Evolutionary conservation across 2,888 invertebrate species (phyloP), one percentile per base, ranked within the genome.

Genomic region (Drosophila barbarae): DNA sequence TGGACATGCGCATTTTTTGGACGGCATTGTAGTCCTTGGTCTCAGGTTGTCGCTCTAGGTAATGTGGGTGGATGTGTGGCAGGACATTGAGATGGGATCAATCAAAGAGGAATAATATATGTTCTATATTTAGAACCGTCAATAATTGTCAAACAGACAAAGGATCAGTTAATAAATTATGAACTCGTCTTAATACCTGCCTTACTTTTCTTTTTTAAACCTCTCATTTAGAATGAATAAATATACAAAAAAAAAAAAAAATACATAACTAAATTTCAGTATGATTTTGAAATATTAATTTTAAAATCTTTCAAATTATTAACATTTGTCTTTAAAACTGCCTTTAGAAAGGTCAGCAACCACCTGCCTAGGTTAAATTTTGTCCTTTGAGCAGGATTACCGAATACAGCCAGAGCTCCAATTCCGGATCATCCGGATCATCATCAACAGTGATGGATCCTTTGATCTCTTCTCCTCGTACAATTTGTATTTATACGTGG

Each of bases 1-100:
- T 51, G 61, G 46, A 71, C 84, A 81, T 81, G 85, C 81, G 85
- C 84, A 30, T 38, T 54, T 53, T 57, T 63, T 34, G 42, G 28
- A 26, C 51, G 18, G 23, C 23, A 34, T 38, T 39, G 32, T 59
- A 26, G 44, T 60, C 23, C 47, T 32, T 26, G 50, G 32, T 42
- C 47, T 52, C 34, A 36, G 21, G 35, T 32, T 26, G 38, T 23
- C 23, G 42, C 44, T 46, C 32, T 32, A 30, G 36, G 26, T 59
- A 59, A 58, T 46, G 44, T 59, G 44, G 59, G 59, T 32, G 44
- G 58, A 46, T 38, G 9, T 59, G 6, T 9, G 54, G 36, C 21
- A 30, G 28, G 55, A 53, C 21, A 36, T 55, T 21, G 21, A 56
- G 53, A 5, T 30, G 21, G 28, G 15, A 28, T 15, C 9, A 0